Evolutionary conservation across 30 jellyfish, hydroid and myxozoan genomes (phyloP).

Genomic region (Aurelia aurita): DNA sequence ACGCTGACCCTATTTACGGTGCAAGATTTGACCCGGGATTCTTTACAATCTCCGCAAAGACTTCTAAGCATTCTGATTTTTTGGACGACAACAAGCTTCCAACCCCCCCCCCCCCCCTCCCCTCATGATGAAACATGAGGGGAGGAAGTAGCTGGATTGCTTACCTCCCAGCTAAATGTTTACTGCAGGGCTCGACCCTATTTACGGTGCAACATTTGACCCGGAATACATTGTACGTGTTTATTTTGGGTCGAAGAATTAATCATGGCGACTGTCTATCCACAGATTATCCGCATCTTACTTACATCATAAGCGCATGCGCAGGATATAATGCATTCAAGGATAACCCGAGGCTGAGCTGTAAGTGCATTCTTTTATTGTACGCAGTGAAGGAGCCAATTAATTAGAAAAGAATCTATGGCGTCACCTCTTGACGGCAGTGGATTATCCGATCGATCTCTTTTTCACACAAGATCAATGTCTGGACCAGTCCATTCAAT

Average conservation of each 20-base stretch:
- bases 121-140: not conserved
- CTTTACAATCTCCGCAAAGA: no score
- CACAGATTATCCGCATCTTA: constrained; percentile 32
- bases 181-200: no score
- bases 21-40: not conserved
- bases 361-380: not conserved
- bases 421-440: constrained; percentile 50
- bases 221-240: constrained; percentile 29
- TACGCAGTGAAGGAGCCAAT: constrained; percentile 57
- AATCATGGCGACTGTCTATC: constrained; percentile 67
- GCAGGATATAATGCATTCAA: constrained; percentile 6
- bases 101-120: not conserved
- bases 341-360: constrained; percentile 15
- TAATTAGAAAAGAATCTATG: constrained; percentile 21
- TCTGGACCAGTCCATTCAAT: constrained; percentile 34
- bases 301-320: constrained; percentile 25
- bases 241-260: constrained; percentile 16
- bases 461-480: constrained; percentile 71
- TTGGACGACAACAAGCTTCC: not conserved
- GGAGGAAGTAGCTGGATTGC: no score
- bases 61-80: not conserved
- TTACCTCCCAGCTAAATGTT: no score
- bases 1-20: no score
- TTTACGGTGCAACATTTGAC: not conserved
- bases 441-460: constrained; percentile 56